phyloP scores from a whole-genome alignment of 2,888 invertebrate genomes.

The Deilephila porcellus region DNA sequence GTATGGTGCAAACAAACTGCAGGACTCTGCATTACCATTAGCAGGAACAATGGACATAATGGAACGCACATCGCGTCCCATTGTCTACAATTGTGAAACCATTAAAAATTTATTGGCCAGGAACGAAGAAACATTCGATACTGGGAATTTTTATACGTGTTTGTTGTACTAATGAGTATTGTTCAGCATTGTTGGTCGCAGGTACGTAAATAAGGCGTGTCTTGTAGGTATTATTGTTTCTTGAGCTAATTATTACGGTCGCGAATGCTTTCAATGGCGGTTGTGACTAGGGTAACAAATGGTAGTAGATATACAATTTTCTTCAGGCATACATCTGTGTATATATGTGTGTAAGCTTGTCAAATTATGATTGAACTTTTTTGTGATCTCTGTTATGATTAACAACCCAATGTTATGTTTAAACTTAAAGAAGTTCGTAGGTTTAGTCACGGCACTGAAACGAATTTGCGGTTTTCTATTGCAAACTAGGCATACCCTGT shows the following conservation, averaged over 20 bases:
- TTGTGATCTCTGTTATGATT: too few relatives aligned
- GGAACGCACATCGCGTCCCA: slow-evolving; percentile 53
- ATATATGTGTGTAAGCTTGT: too few relatives aligned
- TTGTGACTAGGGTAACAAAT: background rate
- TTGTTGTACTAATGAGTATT: slow-evolving; percentile 50
- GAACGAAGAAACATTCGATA: slow-evolving; percentile 59
- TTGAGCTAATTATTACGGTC: background rate
- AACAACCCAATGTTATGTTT: too few relatives aligned
- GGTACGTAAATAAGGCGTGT: slow-evolving; percentile 41
- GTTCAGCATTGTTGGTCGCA: slow-evolving; percentile 42
- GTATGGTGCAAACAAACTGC: slow-evolving; percentile 62
- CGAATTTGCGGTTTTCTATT: too few relatives aligned
- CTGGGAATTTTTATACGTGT: slow-evolving; percentile 59
- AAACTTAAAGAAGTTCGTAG: too few relatives aligned
- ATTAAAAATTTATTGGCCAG: slow-evolving; percentile 72
- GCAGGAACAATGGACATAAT: slow-evolving; percentile 66
- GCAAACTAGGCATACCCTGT: too few relatives aligned
- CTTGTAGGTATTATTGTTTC: background rate
- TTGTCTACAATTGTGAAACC: slow-evolving; percentile 75
- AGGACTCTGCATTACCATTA: slow-evolving; percentile 71
- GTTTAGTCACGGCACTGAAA: too few relatives aligned
- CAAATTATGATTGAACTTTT: too few relatives aligned
- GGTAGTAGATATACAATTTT: too few relatives aligned
- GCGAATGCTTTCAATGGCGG: background rate
- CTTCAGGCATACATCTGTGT: too few relatives aligned